Conservation (phyloP, 2,113 vertebrate genomes). For the Rattus norvegicus region GRCr8 NC_086032.1:30025001-30025500, state of each 20-base stretch:
- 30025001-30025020: background rate
- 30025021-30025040: background rate
- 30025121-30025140: background rate
- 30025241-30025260: background rate
- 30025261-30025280: background rate
- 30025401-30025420: background rate
- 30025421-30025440: constrained; percentile 1
- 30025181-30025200: background rate
- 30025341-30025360: background rate
- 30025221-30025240: background rate
- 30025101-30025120: background rate
- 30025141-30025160: background rate
- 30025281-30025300: background rate
- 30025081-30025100: background rate
- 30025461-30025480: background rate
- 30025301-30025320: background rate
- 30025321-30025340: background rate
- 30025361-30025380: background rate
- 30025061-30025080: background rate
- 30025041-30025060: background rate
- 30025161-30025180: background rate
- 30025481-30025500: background rate
- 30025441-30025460: background rate
- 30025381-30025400: background rate
- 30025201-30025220: background rate